Conservation (phyloP, 2,888 invertebrate species). For the Hypena proboscidalis region DNA sequence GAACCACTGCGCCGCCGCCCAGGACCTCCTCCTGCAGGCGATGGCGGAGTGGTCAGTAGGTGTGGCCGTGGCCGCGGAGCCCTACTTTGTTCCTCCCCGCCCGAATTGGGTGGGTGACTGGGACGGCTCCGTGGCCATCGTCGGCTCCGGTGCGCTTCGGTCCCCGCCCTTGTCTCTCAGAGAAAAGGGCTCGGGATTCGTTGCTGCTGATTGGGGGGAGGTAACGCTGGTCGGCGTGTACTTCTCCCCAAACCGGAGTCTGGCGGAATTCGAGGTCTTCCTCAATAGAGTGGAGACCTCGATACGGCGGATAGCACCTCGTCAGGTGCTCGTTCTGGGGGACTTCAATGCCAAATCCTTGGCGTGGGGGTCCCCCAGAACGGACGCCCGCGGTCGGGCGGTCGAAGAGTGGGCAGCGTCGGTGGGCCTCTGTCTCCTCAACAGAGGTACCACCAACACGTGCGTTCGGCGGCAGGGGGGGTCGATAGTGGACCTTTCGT, state of each 20-base stretch:
- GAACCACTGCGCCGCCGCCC: constrained; percentile 14
- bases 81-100: background rate
- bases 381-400: too few species aligned
- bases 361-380: background rate
- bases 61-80: constrained; percentile 8
- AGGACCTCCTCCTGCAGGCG: constrained; percentile 9
- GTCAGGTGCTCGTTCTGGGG: constrained; percentile 6
- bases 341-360: constrained; percentile 9
- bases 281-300: too few species aligned
- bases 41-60: constrained; percentile 12
- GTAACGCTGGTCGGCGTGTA: constrained; percentile 14
- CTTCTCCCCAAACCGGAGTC: too few species aligned
- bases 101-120: background rate
- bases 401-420: too few species aligned
- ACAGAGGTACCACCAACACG: background rate
- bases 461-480: background rate
- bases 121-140: background rate
- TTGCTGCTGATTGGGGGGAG: constrained; percentile 6
- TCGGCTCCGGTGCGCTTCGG: background rate
- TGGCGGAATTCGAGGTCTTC: too few species aligned
- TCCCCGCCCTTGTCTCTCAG: too few species aligned
- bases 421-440: too few species aligned
- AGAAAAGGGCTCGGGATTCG: constrained; percentile 19
- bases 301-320: constrained; percentile 1
- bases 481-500: constrained; percentile 12